These are phyloP conservation scores for Miltochrista miniata DNA, from an alignment of 2,888 invertebrate genomes.

Conservation along the genomic window DNA sequence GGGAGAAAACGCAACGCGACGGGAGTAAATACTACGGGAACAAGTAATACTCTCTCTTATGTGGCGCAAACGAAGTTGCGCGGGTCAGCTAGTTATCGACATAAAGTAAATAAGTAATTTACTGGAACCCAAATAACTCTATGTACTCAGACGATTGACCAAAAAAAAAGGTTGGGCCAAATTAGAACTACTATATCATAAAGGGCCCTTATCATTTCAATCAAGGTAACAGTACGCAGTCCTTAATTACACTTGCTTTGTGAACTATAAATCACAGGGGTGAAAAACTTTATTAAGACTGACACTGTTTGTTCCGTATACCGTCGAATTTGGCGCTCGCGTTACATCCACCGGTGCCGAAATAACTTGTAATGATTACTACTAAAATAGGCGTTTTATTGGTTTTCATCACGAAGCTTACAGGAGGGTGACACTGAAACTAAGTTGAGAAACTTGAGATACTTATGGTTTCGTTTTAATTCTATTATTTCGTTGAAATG, in stretches of 20 bases:
- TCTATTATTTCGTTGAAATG: too few relatives aligned
- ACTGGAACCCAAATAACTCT: not conserved
- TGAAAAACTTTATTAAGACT: not conserved
- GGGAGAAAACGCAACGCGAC: too few relatives aligned
- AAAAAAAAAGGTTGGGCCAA: conserved; percentile 3
- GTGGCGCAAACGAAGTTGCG: too few relatives aligned
- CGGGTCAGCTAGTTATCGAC: not conserved
- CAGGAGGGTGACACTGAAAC: not conserved
- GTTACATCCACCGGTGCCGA: not conserved
- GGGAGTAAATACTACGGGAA: too few relatives aligned
- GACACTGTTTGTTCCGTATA: not conserved
- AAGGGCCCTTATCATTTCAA: conserved; percentile 5
- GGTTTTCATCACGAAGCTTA: not conserved
- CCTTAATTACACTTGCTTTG: not conserved
- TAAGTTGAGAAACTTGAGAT: not conserved
- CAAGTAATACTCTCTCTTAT: too few relatives aligned
- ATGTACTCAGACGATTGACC: not conserved
- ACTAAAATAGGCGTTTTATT: not conserved
- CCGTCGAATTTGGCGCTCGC: not conserved
- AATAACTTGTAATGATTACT: not conserved
- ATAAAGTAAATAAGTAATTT: not conserved
- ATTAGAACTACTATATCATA: not conserved
- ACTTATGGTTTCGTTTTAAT: too few relatives aligned
- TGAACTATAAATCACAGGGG: conserved; percentile 2
- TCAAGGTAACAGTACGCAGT: not conserved